These are phyloP conservation scores for Magallana angulata DNA, from an alignment of 1,140 invertebrate genomes.

Conservation along the genomic window DNA sequence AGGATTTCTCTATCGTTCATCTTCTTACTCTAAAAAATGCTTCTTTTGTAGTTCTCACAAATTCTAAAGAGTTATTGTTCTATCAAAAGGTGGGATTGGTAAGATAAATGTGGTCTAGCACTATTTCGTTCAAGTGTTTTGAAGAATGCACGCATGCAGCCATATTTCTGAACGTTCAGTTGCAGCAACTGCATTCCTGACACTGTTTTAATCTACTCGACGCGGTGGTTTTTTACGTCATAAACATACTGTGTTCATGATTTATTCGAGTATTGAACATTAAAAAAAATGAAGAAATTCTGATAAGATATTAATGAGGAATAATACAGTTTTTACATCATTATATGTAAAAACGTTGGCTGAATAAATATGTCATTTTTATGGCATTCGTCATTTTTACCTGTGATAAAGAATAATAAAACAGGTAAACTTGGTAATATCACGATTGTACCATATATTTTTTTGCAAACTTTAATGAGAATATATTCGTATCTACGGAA, in stretches of 20 bases:
- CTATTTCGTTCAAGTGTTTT: neutral
- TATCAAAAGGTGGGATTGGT: neutral
- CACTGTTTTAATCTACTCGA: neutral
- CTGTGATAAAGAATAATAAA: too few species aligned
- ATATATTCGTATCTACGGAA: too few species aligned
- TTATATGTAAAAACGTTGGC: too few species aligned
- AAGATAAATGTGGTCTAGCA: neutral
- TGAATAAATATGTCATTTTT: too few species aligned
- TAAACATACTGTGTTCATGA: neutral
- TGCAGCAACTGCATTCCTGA: neutral
- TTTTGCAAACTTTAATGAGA: too few species aligned
- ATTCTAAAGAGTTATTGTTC: neutral
- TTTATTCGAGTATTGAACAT: too few species aligned
- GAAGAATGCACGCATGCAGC: neutral
- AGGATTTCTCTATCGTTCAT: neutral
- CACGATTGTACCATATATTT: too few species aligned
- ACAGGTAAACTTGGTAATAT: too few species aligned
- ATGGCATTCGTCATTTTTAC: too few species aligned
- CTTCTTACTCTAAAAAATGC: neutral
- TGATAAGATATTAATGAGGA: too few species aligned
- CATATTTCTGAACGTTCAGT: neutral
- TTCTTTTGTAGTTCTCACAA: neutral
- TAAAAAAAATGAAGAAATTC: too few species aligned
- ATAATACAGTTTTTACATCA: too few species aligned
- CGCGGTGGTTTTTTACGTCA: neutral